Base-by-base conservation (phyloP, 2,888 invertebrate genomes). In the Ypsolopha sequella region DNA sequence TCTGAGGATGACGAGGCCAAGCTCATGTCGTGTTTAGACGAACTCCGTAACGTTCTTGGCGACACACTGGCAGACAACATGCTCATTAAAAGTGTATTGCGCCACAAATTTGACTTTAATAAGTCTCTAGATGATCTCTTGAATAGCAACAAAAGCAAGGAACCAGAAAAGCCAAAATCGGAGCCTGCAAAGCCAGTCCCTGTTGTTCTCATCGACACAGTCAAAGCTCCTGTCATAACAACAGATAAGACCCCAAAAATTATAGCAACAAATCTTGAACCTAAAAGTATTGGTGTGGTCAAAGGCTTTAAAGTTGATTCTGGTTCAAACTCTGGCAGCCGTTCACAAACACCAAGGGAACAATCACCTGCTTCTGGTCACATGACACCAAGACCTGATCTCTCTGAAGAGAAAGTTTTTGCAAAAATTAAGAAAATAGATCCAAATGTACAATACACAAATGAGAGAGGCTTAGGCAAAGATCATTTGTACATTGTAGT, bases 401-500 rank as follows among this genome's bases (percentile, higher is more conserved):
- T 62, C 54, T 36, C 68, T 55, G 80, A 88, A 43, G 88, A 88
- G 48, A 76, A 77, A 67, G 66, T 70, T 1, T 73, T 80, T 55
- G 63, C 73, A 10, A 88, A 86, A 69, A 62, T 69, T 2, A 88
- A 80, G 54, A 90, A 88, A 71, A 58, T 78, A 13, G 91, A 92
- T 65, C 89, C 90, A 0, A 70, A 87, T 43, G 80, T 82, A 44
- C 88, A 92, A 59, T 96, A 92, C 64, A 82, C 89, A 49, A 91
- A 89, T 62, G 94, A 95, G 67, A 90, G 96, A 59, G 92, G 93
- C 0, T 88, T 89, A n/a, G 90, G 90, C 11, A 98, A 98, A 68
- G 93, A 94, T 39, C 92, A 95, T 66, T 88, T 98, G 54, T 96
- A 98, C 70, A 91, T 98, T 84, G 95, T 97, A 55, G 95, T 96